Evolutionary conservation across 2,113 vertebrate genomes (phyloP).

Genomic region (Xyliphius kryptos): DNA sequence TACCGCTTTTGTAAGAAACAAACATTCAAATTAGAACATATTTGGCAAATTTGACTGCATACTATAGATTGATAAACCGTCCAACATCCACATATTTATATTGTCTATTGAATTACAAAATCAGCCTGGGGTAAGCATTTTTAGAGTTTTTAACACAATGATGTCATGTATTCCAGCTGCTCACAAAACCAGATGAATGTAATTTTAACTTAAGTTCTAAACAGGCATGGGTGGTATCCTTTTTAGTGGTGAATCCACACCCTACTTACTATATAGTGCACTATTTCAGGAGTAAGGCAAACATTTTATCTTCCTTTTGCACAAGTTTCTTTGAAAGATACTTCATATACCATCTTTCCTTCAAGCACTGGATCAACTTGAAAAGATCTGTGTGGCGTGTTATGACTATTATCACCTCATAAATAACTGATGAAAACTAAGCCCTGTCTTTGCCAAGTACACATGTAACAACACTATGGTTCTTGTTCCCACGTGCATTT

Average conservation of each 20-base stretch:
- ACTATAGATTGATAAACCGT: too few relatives aligned
- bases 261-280: slow-evolving; percentile 1
- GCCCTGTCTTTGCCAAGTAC: slow-evolving; percentile 11
- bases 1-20: too few relatives aligned
- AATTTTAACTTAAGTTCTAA: background rate
- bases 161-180: background rate
- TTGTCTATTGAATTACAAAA: too few relatives aligned
- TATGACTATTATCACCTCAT: slow-evolving; percentile 5
- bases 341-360: background rate
- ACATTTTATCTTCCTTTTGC: background rate
- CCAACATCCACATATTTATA: too few relatives aligned
- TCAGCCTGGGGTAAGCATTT: background rate
- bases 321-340: background rate
- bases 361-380: background rate
- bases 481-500: background rate
- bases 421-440: slow-evolving; percentile 5
- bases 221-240: background rate
- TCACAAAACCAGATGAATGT: background rate
- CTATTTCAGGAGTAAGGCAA: background rate
- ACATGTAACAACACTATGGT: slow-evolving; percentile 11
- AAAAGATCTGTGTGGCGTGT: background rate
- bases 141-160: background rate
- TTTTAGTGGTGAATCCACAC: background rate
- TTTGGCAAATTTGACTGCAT: too few relatives aligned
- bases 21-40: too few relatives aligned